These are phyloP conservation scores for Byasa hedistus DNA, from an alignment of 2,888 invertebrate species.

Conservation along the genomic window DNA sequence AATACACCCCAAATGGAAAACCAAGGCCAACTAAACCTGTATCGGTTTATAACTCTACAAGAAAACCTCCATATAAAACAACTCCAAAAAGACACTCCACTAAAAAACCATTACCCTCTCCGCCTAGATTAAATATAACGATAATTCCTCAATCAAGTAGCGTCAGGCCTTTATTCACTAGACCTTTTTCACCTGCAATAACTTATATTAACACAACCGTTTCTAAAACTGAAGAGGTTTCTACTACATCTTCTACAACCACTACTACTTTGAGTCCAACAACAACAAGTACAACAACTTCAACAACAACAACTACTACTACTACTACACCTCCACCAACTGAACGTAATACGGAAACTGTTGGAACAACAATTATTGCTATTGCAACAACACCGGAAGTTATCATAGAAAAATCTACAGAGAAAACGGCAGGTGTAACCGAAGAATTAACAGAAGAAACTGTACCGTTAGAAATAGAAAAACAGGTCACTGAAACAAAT, in stretches of 20 bases:
- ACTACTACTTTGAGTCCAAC: slow-evolving; percentile 35
- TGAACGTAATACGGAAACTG: slow-evolving; percentile 36
- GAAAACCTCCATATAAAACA: slow-evolving; percentile 63
- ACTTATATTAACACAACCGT: slow-evolving; percentile 65
- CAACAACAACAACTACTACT: slow-evolving; percentile 43
- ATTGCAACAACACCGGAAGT: slow-evolving; percentile 41
- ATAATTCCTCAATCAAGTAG: slow-evolving; percentile 69
- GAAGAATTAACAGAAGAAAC: slow-evolving; percentile 30
- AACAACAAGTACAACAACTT: slow-evolving; percentile 30
- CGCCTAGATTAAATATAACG: slow-evolving; percentile 71
- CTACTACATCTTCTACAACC: slow-evolving; percentile 38
- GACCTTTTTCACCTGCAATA: slow-evolving; percentile 59
- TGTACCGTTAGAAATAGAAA: slow-evolving; percentile 34
- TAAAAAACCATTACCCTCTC: slow-evolving; percentile 65
- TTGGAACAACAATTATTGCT: slow-evolving; percentile 39
- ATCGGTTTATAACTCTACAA: slow-evolving; percentile 55
- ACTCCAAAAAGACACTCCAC: slow-evolving; percentile 59
- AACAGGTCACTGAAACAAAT: slow-evolving; percentile 32
- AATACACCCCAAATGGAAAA: slow-evolving; percentile 49
- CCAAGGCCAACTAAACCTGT: slow-evolving; percentile 65
- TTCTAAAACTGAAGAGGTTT: slow-evolving; percentile 42
- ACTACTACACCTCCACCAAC: slow-evolving; percentile 40
- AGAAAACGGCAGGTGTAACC: slow-evolving; percentile 32
- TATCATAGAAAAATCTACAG: slow-evolving; percentile 40
- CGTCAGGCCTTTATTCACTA: slow-evolving; percentile 60